Base-by-base conservation (phyloP, 2,113 vertebrate genomes). In the Trachemys scripta region DNA sequence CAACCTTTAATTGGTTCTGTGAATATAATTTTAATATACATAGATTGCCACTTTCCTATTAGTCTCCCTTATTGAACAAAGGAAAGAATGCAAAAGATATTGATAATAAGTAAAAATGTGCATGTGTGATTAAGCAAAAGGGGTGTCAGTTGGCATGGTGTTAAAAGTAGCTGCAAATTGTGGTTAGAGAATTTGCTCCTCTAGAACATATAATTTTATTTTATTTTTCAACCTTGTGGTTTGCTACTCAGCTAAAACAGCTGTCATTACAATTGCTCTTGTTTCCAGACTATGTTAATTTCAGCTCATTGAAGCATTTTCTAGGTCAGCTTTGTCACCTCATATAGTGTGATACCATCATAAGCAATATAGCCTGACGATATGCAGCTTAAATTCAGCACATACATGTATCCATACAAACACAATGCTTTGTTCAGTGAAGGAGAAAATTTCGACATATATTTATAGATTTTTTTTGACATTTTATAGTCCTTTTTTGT, bases 361-460 rank as follows among this genome's bases (percentile, higher is more conserved):
- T 50, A 76, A 95, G 85, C 59, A n/a, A 9, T 22, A 42, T 42
- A 84, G 78, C 47, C 76, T 81, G 42, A 56, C 84, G 80, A 50
- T 72, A 10, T 69, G 86, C 78, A 78, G 87, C 87, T 93, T 92
- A 82, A 25, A 87, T 92, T 86, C 82, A 35, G 29, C 19, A 54
- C 49, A 14, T n/a, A 84, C 92, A 86, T 62, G 56, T 90, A 95
- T 79, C 82, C 35, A 90, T 95, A 92, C 84, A 90, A 88, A 85
- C 69, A 85, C 80, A 96, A 94, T 76, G 49, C 14, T 94, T 89
- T 93, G 31, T 72, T 96, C 76, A 62, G 31, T 29, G 84, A 76
- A 94, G 85, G 54, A 90, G 87, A 50, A 54, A 76, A 85, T 93
- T 95, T 93, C 76, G 0, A 0, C 87, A 94, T 45, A 75, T 47